Base-by-base conservation (phyloP, 2,888 invertebrate genomes). In the Andricus quercusramuli region DNA sequence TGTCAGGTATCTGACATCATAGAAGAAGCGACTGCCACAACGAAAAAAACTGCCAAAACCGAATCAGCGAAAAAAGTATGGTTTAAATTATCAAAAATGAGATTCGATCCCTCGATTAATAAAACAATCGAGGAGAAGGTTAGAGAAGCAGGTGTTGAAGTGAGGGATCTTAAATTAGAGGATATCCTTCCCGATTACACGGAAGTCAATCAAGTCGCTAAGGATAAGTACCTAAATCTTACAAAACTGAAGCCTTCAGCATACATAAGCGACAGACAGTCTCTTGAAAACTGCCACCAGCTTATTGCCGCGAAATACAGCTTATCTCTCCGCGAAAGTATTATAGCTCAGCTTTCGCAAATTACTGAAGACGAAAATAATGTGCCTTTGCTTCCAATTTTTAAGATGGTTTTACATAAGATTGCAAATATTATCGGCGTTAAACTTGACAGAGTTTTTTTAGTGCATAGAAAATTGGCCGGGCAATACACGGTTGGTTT, bases 21-120 rank as follows among this genome's bases (percentile, higher is more conserved):
- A 15, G 64, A 76, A 3, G 22, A 59, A 25, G 84, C 47, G 0
- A 67, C 59, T 1, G 83, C 78, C 0, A 78, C 25, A n/a, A 78
- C 84, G 4, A 84, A 84, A 22, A 84, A 84, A 22, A 67, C 78
- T 22, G 83, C 81, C 0, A 84, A 82, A 70, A 78, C 78, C 22
- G 67, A 82, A 8, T 80, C 84, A 2, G 84, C 84, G 2, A 81
- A 80, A 25, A 44, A 64, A 3, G 80, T 83, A 78, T 70, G 81
- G 56, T 64, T 74, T 2, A 41, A 51, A 15, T 64, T 83, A 13
- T 64, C 81, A n/a, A 78, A 56, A 68, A 78, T 15, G 65, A 20
- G 25, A 47, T 32, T 20, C 8, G 68, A 74, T 37, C 51, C 51
- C 15, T 32, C 11, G 5, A 56, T 20, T 20, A 9, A 51, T 2